These are phyloP conservation scores for Belonocnema kinseyi DNA, from an alignment of 1,140 invertebrate genomes.

Conservation along the genomic window DNA sequence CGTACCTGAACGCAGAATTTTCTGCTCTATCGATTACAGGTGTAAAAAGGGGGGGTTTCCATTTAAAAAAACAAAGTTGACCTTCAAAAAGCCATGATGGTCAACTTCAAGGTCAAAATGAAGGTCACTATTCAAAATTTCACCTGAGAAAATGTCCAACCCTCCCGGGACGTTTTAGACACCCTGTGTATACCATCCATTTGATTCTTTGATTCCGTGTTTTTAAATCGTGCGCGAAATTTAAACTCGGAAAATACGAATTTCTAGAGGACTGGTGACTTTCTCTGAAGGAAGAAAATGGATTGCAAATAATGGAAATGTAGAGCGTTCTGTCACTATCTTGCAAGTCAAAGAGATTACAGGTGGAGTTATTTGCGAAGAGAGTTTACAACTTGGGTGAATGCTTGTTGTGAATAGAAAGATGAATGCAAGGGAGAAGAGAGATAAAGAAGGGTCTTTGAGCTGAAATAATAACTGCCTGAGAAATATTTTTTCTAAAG, in stretches of 20 bases:
- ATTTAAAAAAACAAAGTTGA: too few species aligned
- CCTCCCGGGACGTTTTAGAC: too few species aligned
- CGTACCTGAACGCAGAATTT: too few species aligned
- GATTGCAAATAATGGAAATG: neutral
- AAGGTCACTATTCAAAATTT: too few species aligned
- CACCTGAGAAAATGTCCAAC: too few species aligned
- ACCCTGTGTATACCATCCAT: slow-evolving; percentile 1
- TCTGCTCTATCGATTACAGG: too few species aligned
- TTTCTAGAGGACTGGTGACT: neutral
- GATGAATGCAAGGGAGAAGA: neutral
- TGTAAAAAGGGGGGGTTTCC: too few species aligned
- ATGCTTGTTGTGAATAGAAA: slow-evolving; percentile 18
- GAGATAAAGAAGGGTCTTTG: neutral
- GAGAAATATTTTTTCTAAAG: neutral
- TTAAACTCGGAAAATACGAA: neutral
- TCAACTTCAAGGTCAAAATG: too few species aligned
- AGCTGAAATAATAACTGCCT: neutral
- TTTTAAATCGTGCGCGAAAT: neutral
- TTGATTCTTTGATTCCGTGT: neutral
- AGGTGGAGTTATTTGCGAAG: neutral
- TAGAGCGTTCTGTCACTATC: neutral
- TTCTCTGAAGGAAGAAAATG: neutral
- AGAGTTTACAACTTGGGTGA: slow-evolving; percentile 6
- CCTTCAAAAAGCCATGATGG: too few species aligned
- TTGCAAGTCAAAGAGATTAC: slow-evolving; percentile 2